Base-by-base conservation (phyloP, 2,888 invertebrate species). In the Agrotis ipsilon region DNA sequence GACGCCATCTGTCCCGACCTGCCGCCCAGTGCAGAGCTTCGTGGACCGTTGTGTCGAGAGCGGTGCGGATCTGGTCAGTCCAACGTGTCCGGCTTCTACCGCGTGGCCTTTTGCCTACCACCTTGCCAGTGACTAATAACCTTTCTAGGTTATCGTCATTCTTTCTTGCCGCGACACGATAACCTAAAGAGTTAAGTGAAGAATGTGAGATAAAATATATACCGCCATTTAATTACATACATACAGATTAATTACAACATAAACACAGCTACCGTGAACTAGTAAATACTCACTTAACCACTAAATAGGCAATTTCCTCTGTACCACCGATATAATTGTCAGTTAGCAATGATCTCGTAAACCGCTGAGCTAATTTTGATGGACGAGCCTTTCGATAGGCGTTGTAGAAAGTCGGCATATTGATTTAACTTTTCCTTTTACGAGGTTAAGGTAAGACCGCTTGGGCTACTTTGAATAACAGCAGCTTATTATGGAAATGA, bases 371-470 rank as follows among this genome's bases (percentile, higher is more conserved):
- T 57, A 70, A 84, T 82, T 78, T 78, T 84, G 74, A 77, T 72
- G 63, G 78, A 82, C 69, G 59, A 72, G 32, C 43, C 68, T 45
- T 67, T 60, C 60, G 63, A 68, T 74, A 70, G 68, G 70, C 68
- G 52, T 45, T 2, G 39, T 79, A 84, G 82, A 83, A 83, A 83
- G 82, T 79, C 24, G 32, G 59, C 21, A 66, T 71, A 72, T 32
- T 63, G 63, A 66, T 78, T 62, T 57, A 58, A 81, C 81, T 77
- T 80, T 79, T 80, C 81, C 79, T 80, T 80, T 81, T 81, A 77
- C 55, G 72, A 81, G 54, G 46, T 58, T 71, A 60, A 18, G 51
- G 48, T 58, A 66, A 75, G 67, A 46, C 46, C 46, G 16, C 19
- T 61, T 55, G 59, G 27, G 16, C 46, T 75, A 64, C 43, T 48